These are phyloP conservation scores for Stomatorhinus walkeri DNA, from an alignment of 2,797 vertebrate genomes.

Conservation along the genomic window DNA sequence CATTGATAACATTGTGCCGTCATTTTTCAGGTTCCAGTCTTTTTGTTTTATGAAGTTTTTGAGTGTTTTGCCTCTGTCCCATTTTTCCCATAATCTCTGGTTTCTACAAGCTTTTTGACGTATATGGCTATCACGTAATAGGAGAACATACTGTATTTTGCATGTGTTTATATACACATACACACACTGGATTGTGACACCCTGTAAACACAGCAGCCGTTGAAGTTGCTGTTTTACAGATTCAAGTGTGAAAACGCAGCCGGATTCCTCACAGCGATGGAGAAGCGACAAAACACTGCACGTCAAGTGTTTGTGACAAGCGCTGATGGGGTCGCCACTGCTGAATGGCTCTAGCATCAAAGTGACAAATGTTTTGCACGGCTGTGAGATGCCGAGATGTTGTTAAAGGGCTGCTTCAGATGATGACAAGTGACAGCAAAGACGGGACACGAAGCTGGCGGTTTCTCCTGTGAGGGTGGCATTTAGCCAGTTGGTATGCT, in stretches of 20 bases:
- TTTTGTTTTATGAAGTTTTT: not conserved
- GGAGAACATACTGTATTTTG: not conserved
- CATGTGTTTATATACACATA: not conserved
- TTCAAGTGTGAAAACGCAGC: not conserved
- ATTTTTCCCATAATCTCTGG: not conserved
- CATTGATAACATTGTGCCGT: not conserved
- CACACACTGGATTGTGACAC: not conserved
- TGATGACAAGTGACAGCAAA: not conserved
- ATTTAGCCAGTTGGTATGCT: not conserved
- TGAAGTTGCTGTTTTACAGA: not conserved
- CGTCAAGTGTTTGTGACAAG: constrained; percentile 22
- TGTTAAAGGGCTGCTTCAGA: constrained; percentile 7
- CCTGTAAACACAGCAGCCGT: not conserved
- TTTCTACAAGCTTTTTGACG: not conserved
- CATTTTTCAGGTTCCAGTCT: not conserved
- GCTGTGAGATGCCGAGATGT: not conserved
- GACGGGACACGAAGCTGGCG: not conserved
- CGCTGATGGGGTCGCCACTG: constrained; percentile 20
- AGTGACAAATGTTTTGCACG: constrained; percentile 13
- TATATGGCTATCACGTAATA: not conserved
- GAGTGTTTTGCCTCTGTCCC: not conserved
- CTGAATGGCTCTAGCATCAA: not conserved
- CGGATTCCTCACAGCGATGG: not conserved
- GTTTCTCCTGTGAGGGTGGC: not conserved
- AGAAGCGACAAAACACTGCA: constrained; percentile 8